Evolutionary conservation across 2,797 vertebrate species (phyloP), one percentile per base, ranked within the genome.

Genomic region (Sciaenops ocellatus): DNA sequence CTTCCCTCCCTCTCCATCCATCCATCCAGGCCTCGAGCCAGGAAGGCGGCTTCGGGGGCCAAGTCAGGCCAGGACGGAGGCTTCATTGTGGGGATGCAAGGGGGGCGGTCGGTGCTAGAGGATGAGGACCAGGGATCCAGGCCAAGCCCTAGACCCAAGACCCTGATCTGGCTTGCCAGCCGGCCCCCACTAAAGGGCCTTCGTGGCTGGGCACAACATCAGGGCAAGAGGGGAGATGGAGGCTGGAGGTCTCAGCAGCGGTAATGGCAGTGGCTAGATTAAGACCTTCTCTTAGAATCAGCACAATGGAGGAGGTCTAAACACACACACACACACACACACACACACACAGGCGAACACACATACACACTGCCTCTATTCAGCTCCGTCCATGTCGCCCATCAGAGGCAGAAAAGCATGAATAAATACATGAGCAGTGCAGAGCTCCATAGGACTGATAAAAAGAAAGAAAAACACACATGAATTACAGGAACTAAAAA

Each of bases 201-300:
- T 46, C 52, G 80, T 73, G 91, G 76, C 86, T 88, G 87, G 94
- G 90, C 92, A 92, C 76, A 52, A 73, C 89, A 84, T 92, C 86
- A 85, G 92, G 92, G 78, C 79, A 61, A 87, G 81, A 76, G 86
- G 90, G 90, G 90, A 76, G 83, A 90, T 51, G 76, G 87, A 90
- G 88, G 89, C 89, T 86, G 86, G 92, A 87, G 89, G 90, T 92
- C 92, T 93, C 91, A 81, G 86, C 87, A 87, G 91, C 81, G 38
- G 88, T 91, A 94, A 93, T 93, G 94, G 92, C 87, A 63, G 70
- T 63, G 91, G 88, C 87, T 92, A 95, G 93, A 94, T 95, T 95
- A 95, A 95, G 94, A 95, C 95, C 92, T 95, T 91, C 87, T 89
- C 92, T 90, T 81, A 83, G 82, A 93, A 92, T 90, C 76, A 30